These are phyloP conservation scores for Paralichthys olivaceus DNA, from an alignment of 2,113 vertebrate genomes.

Conservation along the genomic window DNA sequence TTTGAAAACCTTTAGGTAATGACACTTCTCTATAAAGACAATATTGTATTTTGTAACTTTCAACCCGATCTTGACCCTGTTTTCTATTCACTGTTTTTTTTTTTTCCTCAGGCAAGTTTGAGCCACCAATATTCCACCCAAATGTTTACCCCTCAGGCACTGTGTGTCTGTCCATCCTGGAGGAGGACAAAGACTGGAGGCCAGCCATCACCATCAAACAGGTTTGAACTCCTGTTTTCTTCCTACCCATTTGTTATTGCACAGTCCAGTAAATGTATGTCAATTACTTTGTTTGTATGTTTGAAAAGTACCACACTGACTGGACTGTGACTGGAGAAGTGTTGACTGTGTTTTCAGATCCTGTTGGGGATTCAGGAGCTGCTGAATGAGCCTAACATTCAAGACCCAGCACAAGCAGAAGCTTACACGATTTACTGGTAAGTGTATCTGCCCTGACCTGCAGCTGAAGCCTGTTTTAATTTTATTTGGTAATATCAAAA, in stretches of 20 bases:
- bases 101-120: slow-evolving; percentile 92
- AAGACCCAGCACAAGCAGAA: slow-evolving; percentile 85
- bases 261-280: neutral
- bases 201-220: slow-evolving; percentile 99
- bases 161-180: slow-evolving; percentile 97
- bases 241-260: neutral
- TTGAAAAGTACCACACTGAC: no score
- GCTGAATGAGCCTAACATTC: slow-evolving; percentile 85
- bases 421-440: slow-evolving; percentile 86
- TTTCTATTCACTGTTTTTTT: neutral
- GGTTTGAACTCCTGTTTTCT: slow-evolving; percentile 32
- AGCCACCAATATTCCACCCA: slow-evolving; percentile 96
- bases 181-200: slow-evolving; percentile 99
- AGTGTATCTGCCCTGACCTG: slow-evolving; percentile 34
- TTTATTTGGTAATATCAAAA: neutral
- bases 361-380: slow-evolving; percentile 85
- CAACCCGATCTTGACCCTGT: neutral
- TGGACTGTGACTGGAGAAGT: neutral
- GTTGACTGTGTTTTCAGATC: slow-evolving; percentile 67
- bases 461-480: neutral
- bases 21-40: neutral
- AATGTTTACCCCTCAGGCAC: slow-evolving; percentile 98
- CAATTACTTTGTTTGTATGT: no score
- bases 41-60: neutral
- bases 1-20: slow-evolving; percentile 14